phyloP scores from a whole-genome alignment of 23 tunicate genomes.

The Styela clava region DNA sequence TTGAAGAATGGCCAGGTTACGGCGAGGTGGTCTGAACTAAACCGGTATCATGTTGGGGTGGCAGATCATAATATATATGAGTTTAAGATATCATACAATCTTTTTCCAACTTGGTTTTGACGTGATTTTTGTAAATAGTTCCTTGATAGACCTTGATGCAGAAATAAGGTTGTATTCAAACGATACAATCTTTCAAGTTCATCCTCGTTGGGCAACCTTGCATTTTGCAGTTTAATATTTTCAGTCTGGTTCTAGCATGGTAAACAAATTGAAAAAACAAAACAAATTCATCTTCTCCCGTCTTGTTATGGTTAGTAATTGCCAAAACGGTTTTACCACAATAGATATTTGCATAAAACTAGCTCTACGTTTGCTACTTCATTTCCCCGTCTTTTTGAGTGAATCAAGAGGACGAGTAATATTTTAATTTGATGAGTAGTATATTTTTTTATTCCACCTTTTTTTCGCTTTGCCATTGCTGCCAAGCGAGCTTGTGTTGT shows the following conservation, averaged over 20 bases:
- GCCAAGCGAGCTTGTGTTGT: background rate
- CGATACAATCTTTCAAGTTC: background rate
- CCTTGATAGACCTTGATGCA: too few species aligned
- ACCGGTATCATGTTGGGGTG: background rate
- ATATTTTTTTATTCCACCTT: background rate
- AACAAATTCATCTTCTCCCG: background rate
- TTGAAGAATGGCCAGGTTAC: background rate
- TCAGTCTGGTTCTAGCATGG: too few species aligned
- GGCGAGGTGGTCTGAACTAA: background rate
- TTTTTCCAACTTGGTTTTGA: too few species aligned
- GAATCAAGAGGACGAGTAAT: background rate
- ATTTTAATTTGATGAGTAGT: background rate
- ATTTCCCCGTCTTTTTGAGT: background rate
- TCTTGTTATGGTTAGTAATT: background rate
- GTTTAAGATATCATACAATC: too few species aligned
- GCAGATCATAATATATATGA: too few species aligned
- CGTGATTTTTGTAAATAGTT: too few species aligned
- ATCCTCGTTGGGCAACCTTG: too few species aligned
- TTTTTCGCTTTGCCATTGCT: background rate
- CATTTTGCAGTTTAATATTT: too few species aligned
- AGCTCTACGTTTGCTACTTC: background rate
- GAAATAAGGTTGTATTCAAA: background rate
- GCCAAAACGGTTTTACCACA: too few species aligned
- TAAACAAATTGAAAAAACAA: background rate
- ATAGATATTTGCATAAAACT: too few species aligned